A percentile compares a stretch with the other conserved stretches of the same genome.
These are phyloP conservation scores for Pygmarrhopalites habei DNA, from an alignment of 1,140 invertebrate species.

Conservation along the genomic window DNA sequence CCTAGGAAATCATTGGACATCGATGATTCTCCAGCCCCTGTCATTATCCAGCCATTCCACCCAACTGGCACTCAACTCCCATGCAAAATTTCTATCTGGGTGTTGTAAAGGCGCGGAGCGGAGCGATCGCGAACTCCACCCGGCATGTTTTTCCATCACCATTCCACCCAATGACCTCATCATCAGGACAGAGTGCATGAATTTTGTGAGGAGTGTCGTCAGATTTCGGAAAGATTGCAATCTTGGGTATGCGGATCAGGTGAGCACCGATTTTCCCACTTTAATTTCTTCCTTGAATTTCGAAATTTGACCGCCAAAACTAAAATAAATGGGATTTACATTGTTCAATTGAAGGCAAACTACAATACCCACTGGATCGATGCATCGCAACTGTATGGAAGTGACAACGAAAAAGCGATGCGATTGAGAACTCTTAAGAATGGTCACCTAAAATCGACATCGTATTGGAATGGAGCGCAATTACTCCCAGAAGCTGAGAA, in stretches of 20 bases:
- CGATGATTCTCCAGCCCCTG: too few relatives aligned
- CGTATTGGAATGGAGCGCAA: slow-evolving; percentile 9
- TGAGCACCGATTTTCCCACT: slow-evolving; percentile 41
- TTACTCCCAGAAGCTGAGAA: slow-evolving; percentile 24
- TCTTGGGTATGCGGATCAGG: slow-evolving; percentile 61
- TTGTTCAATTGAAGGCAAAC: slow-evolving; percentile 27
- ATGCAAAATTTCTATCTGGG: too few relatives aligned
- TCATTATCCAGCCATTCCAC: too few relatives aligned
- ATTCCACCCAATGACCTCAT: slow-evolving; percentile 39
- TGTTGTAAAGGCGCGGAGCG: too few relatives aligned
- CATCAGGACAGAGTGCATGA: slow-evolving; percentile 49
- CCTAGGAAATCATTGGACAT: too few relatives aligned
- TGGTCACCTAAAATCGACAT: slow-evolving; percentile 13
- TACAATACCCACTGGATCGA: slow-evolving; percentile 35
- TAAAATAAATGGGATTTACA: too few relatives aligned
- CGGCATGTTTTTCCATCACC: slow-evolving; percentile 40
- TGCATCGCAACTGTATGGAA: slow-evolving; percentile 30
- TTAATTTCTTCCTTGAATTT: background rate
- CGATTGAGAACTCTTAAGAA: slow-evolving; percentile 21
- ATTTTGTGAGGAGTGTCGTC: slow-evolving; percentile 58
- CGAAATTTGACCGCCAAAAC: too few relatives aligned
- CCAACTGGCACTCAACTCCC: too few relatives aligned
- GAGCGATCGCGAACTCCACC: too few relatives aligned
- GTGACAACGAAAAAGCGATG: slow-evolving; percentile 10
- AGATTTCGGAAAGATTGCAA: slow-evolving; percentile 57